These are phyloP conservation scores for Tiphia femorata DNA, from an alignment of 2,888 invertebrate species.

Conservation along the genomic window DNA sequence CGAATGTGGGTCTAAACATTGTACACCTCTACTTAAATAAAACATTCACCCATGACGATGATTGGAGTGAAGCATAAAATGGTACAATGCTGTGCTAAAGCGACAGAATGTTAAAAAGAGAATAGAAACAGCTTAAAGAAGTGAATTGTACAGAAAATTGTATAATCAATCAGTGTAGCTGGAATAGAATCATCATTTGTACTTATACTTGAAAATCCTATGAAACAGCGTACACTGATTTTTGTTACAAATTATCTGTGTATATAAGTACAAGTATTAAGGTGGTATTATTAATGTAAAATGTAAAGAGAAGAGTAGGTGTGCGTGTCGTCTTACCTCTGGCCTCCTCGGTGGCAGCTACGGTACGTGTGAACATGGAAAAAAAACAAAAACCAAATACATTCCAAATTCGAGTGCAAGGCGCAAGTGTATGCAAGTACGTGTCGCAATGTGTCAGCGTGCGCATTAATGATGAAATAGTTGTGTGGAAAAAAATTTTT, in stretches of 20 bases:
- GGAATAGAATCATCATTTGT: neutral
- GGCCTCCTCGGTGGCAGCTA: conserved; percentile 90
- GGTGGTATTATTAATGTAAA: conserved; percentile 16
- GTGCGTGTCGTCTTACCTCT: conserved; percentile 78
- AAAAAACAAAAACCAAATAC: conserved; percentile 72
- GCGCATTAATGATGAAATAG: conserved; percentile 43
- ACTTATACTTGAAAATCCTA: neutral
- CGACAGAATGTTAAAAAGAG: conserved; percentile 21
- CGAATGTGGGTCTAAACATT: conserved; percentile 27
- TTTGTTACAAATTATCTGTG: conserved; percentile 23
- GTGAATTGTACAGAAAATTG: conserved; percentile 17
- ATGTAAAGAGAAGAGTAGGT: conserved; percentile 40
- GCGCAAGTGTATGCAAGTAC: conserved; percentile 26
- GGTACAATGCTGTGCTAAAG: conserved; percentile 26
- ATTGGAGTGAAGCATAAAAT: conserved; percentile 29
- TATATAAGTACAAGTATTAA: conserved; percentile 20
- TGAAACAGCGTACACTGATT: conserved; percentile 12
- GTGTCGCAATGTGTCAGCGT: conserved; percentile 31
- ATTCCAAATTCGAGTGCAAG: conserved; percentile 53
- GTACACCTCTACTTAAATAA: conserved; percentile 19
- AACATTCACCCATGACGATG: conserved; percentile 19
- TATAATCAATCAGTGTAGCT: conserved; percentile 10
- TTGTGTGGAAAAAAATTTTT: conserved; percentile 40
- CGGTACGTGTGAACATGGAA: conserved; percentile 73
- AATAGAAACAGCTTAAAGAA: conserved; percentile 5